Conservation (phyloP, 2,113 vertebrate genomes). For the Pangasianodon gigas region DNA sequence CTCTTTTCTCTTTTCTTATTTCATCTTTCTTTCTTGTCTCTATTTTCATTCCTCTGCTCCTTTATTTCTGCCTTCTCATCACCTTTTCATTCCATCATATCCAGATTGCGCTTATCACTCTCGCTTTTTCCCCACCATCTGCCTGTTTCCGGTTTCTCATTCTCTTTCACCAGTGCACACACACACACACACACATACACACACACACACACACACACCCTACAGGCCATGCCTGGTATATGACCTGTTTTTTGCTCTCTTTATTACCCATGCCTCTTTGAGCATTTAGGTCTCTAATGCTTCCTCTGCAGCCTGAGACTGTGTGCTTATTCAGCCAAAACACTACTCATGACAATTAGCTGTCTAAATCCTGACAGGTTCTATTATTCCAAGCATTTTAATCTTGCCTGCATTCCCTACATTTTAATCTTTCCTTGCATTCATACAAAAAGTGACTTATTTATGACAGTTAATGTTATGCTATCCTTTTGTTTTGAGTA, state of each 20-base stretch:
- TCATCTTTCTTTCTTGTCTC: conserved; percentile 27
- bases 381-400: background rate
- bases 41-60: background rate
- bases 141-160: background rate
- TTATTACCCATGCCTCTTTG: conserved; percentile 32
- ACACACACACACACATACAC: conserved; percentile 1
- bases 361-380: background rate
- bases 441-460: background rate
- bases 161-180: background rate
- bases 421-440: background rate
- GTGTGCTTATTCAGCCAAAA: conserved; percentile 45
- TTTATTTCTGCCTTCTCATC: conserved; percentile 24
- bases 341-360: conserved; percentile 19
- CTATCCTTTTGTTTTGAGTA: background rate
- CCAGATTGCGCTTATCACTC: conserved; percentile 8
- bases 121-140: background rate
- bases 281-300: conserved; percentile 37
- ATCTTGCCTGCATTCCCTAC: background rate
- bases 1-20: background rate
- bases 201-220: background rate
- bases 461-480: background rate
- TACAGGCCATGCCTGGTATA: conserved; percentile 9
- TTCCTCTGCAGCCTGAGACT: conserved; percentile 6
- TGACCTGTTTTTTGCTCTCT: conserved; percentile 47
- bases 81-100: conserved; percentile 17